A percentile compares a stretch with the other conserved stretches of the same genome.
Evolutionary conservation across 2,797 vertebrate species (phyloP).

Genomic region (Phrynocephalus vlangalii): DNA sequence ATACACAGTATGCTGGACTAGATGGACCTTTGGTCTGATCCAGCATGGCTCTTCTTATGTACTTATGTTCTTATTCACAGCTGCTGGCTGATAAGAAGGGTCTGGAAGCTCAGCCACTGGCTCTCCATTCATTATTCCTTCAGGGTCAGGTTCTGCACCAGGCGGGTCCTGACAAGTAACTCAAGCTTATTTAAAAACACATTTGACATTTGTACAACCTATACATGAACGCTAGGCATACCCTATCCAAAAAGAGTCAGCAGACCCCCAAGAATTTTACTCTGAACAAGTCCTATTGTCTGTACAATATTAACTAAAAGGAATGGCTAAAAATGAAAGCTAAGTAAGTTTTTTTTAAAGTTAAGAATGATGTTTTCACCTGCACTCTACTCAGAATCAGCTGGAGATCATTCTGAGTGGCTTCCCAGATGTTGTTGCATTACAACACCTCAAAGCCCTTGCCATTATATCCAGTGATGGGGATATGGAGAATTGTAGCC

Average conservation of each 20-base stretch:
- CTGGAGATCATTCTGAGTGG: background rate
- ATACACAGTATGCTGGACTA: too few relatives aligned
- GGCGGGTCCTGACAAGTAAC: conserved; percentile 7
- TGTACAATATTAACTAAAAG: conserved; percentile 18
- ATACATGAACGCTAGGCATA: conserved; percentile 21
- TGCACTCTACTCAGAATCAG: background rate
- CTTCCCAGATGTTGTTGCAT: background rate
- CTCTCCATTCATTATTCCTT: too few relatives aligned
- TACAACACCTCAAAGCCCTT: background rate
- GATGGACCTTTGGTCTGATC: too few relatives aligned
- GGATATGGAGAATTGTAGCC: too few relatives aligned
- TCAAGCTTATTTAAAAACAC: conserved; percentile 36
- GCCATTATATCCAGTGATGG: background rate
- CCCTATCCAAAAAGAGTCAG: conserved; percentile 33
- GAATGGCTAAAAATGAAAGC: conserved; percentile 14
- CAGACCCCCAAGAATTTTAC: conserved; percentile 38
- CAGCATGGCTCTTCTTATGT: too few relatives aligned
- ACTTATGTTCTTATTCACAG: too few relatives aligned
- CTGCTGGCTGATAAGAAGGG: too few relatives aligned
- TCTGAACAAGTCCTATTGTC: conserved; percentile 17
- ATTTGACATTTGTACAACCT: conserved; percentile 44
- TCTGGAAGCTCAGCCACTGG: too few relatives aligned
- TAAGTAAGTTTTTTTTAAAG: background rate
- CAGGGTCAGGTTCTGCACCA: too few relatives aligned
- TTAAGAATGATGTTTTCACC: background rate